Evolutionary conservation across 2,888 invertebrate genomes (phyloP).

Genomic region (Galeopsomyia nigrocyanea): DNA sequence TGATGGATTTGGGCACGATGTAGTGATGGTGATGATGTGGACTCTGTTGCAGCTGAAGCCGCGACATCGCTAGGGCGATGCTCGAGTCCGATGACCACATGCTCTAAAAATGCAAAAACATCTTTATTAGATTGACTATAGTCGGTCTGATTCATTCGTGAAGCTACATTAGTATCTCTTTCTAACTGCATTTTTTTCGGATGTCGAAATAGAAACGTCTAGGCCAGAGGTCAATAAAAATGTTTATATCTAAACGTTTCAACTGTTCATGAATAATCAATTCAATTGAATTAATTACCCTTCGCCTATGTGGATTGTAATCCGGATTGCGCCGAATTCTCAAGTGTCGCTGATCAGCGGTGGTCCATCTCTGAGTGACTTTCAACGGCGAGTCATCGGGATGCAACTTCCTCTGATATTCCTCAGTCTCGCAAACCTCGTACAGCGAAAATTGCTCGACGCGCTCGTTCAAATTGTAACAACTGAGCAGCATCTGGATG

Average conservation of each 20-base stretch:
- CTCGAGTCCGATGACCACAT: slow-evolving; percentile 73
- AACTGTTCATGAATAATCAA: too few relatives aligned
- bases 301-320: slow-evolving; percentile 74
- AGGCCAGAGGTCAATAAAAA: too few relatives aligned
- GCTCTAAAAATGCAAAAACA: slow-evolving; percentile 67
- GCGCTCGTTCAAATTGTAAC: slow-evolving; percentile 86
- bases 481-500: slow-evolving; percentile 85
- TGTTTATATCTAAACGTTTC: too few relatives aligned
- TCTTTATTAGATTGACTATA: slow-evolving; percentile 42
- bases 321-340: slow-evolving; percentile 86
- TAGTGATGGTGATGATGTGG: slow-evolving; percentile 70
- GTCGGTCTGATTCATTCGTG: slow-evolving; percentile 38
- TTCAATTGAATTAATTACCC: slow-evolving; percentile 53
- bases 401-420: slow-evolving; percentile 89
- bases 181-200: too few relatives aligned
- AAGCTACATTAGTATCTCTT: not conserved
- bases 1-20: slow-evolving; percentile 61
- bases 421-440: slow-evolving; percentile 87
- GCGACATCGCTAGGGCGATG: slow-evolving; percentile 66
- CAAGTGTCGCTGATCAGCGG: slow-evolving; percentile 80
- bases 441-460: slow-evolving; percentile 90
- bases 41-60: slow-evolving; percentile 65
- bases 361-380: slow-evolving; percentile 79
- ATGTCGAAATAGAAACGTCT: too few relatives aligned
- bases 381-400: slow-evolving; percentile 87